Conservation (phyloP, 1,140 invertebrate genomes). For the Drosophila novamexicana region DNA sequence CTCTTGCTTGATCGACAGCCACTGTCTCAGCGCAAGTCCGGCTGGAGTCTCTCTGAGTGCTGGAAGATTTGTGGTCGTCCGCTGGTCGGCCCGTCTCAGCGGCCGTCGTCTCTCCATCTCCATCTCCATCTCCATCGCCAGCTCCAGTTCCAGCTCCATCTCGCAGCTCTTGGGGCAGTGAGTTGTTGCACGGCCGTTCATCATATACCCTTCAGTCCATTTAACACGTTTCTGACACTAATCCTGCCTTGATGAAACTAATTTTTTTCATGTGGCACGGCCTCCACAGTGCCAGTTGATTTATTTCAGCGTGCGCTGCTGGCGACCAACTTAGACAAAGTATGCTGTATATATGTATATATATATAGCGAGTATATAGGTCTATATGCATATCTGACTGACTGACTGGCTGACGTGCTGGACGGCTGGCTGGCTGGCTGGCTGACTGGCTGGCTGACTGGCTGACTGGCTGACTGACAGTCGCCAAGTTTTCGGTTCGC, state of each 20-base stretch:
- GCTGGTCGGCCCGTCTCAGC: neutral
- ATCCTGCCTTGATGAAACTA: constrained; percentile 84
- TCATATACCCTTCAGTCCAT: constrained; percentile 84
- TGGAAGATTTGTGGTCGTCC: constrained; percentile 30
- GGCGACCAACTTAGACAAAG: constrained; percentile 78
- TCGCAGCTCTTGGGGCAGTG: constrained; percentile 30
- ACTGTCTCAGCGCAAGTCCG: constrained; percentile 27
- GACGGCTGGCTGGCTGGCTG: constrained; percentile 1
- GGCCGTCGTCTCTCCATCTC: constrained; percentile 1
- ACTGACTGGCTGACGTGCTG: constrained; percentile 31
- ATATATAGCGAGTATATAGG: constrained; percentile 54
- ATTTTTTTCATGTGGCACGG: constrained; percentile 79
- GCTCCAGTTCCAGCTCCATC: constrained; percentile 3
- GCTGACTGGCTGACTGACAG: constrained; percentile 43
- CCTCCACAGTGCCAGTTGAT: constrained; percentile 73
- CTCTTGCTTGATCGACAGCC: constrained; percentile 39
- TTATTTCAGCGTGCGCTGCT: constrained; percentile 83
- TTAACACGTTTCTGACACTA: constrained; percentile 84
- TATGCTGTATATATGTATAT: constrained; percentile 41
- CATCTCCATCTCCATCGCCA: constrained; percentile 6
- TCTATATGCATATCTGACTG: constrained; percentile 32
- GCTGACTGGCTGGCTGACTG: constrained; percentile 41
- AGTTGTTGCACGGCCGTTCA: constrained; percentile 75
- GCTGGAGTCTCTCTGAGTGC: constrained; percentile 33
- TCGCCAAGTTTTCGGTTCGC: constrained; percentile 1